Evolutionary conservation across 2,797 vertebrate species (phyloP), one percentile per base, ranked within the genome.

Genomic region (Pangasius djambal): DNA sequence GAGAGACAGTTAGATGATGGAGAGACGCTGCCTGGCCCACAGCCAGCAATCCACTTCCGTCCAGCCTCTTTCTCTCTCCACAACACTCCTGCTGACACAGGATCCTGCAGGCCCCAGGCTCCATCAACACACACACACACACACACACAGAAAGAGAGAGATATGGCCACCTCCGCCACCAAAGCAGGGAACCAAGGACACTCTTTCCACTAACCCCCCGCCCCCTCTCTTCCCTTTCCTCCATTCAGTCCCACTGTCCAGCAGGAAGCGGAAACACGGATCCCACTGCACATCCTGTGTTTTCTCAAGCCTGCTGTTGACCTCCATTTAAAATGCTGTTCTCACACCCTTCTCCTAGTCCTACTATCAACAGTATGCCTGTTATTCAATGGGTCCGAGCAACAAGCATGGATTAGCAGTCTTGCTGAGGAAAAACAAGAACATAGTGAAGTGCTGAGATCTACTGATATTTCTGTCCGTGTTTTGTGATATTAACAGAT

Each of bases 31-130:
- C 87, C 89, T 96, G 94, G 93, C 93, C 91, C 90, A 93, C 92
- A 94, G 95, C 95, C 95, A 95, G 94, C 87, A 93, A 95, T 96
- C 92, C 94, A 95, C 95, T 96, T 95, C 95, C 94, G 93, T 91
- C 89, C 92, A 92, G 92, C 65, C 90, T 92, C 93, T 91, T 90
- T 92, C 92, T 92, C 67, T 87, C 85, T 87, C 67, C 85, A 63
- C 40, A 83, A 65, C 89, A 79, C 88, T 40, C 88, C 93, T 96
- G 95, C 95, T 87, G 94, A 96, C 94, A 94, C 92, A 94, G 93
- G 93, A 96, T 95, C 94, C 95, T 95, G 95, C 94, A 92, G 93
- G 91, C 90, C 86, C 69, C 70, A 84, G 86, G 85, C 85, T 92
- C 91, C 85, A 88, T 92, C 89, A 90, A 92, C 92, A 87, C 89